Conservation (phyloP, 2,888 invertebrate genomes). For the Gonocerus acuteangulatus region DNA sequence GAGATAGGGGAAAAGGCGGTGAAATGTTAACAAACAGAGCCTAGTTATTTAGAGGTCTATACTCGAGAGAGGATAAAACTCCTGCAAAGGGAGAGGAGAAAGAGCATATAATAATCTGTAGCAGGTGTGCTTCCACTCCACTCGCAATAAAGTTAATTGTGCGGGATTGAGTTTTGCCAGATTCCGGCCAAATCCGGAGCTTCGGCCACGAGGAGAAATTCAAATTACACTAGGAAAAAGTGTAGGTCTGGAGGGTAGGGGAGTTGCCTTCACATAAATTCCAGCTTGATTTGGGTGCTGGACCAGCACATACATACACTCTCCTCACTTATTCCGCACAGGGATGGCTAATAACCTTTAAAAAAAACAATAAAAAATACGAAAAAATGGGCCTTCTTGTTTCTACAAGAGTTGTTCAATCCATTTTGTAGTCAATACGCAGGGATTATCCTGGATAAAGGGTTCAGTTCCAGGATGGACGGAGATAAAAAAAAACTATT, state of each 20-base stretch:
- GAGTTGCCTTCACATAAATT: constrained; percentile 16
- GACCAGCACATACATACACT: too few species aligned
- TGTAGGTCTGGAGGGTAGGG: not conserved
- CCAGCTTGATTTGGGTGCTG: constrained; percentile 2
- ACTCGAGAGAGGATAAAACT: not conserved
- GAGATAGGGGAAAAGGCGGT: not conserved
- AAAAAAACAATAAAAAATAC: too few species aligned
- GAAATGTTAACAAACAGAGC: constrained; percentile 3
- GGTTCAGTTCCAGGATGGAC: too few species aligned
- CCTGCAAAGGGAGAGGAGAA: constrained; percentile 2
- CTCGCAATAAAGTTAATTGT: constrained; percentile 32
- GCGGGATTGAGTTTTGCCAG: constrained; percentile 26
- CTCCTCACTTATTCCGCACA: too few species aligned
- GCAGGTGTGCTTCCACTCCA: constrained; percentile 15
- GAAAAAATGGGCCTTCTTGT: too few species aligned
- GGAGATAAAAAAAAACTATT: too few species aligned
- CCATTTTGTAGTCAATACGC: too few species aligned
- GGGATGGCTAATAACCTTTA: too few species aligned
- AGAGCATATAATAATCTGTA: constrained; percentile 26
- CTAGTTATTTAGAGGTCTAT: not conserved
- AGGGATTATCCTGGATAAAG: too few species aligned
- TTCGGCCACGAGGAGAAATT: not conserved
- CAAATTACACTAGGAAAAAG: constrained; percentile 21
- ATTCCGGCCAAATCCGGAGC: not conserved
- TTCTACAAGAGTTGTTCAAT: too few species aligned